Evolutionary conservation across 2,888 invertebrate species (phyloP).

Genomic region (Tuta absoluta): DNA sequence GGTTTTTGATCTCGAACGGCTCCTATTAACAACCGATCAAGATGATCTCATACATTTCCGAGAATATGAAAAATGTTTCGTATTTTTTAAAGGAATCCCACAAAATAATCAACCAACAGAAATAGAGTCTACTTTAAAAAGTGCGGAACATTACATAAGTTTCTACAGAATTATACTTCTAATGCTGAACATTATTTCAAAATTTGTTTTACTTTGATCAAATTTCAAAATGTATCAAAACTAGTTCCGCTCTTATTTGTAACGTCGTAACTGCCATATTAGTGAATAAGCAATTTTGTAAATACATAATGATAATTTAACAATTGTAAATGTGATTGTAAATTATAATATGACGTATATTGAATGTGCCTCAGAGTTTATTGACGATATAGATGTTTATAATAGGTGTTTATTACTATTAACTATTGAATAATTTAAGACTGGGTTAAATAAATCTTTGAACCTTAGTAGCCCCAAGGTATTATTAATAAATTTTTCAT

Average conservation of each 20-base stretch:
- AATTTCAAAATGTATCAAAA: conserved; percentile 14
- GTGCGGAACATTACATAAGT: neutral
- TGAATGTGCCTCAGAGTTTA: conserved; percentile 79
- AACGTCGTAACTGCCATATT: conserved; percentile 79
- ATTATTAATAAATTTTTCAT: neutral
- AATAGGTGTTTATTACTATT: conserved; percentile 53
- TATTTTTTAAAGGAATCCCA: neutral
- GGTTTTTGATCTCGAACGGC: conserved; percentile 40
- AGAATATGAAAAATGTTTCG: neutral
- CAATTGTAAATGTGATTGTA: conserved; percentile 44
- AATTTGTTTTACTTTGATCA: neutral
- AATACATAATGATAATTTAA: conserved; percentile 47
- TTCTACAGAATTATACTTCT: neutral
- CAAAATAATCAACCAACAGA: neutral
- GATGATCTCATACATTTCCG: neutral
- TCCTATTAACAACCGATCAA: neutral
- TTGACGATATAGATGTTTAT: conserved; percentile 70
- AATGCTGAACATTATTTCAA: neutral
- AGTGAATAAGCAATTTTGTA: conserved; percentile 66
- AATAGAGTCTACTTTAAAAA: neutral
- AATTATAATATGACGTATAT: conserved; percentile 66
- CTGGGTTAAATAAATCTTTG: conserved; percentile 53
- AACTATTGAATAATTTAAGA: conserved; percentile 58
- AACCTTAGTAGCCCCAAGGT: neutral
- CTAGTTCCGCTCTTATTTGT: conserved; percentile 47